A percentile compares a stretch with the other conserved stretches of the same genome.
phyloP scores from a whole-genome alignment of 2,888 invertebrate species.

The Archaeoteleia sp. region DNA sequence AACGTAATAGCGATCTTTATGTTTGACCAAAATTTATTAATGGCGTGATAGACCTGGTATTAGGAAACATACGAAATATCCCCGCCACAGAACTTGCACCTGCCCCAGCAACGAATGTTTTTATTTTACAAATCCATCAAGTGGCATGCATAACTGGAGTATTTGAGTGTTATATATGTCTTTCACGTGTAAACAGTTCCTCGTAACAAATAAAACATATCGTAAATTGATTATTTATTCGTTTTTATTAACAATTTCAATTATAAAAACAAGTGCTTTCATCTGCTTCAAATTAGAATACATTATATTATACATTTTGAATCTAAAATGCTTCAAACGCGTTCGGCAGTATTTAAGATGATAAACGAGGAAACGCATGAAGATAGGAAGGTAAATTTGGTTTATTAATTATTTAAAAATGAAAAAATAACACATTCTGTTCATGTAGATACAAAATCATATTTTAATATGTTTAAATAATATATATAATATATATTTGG shows the following conservation, averaged over 20 bases:
- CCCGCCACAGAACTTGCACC: too few species aligned
- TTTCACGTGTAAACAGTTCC: conserved; percentile 8
- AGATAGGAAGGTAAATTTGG: conserved; percentile 70
- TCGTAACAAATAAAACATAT: neutral
- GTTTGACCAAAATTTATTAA: too few species aligned
- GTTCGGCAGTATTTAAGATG: conserved; percentile 75
- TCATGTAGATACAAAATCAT: conserved; percentile 21
- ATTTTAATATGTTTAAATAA: too few species aligned
- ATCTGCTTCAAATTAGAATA: too few species aligned
- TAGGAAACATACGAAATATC: too few species aligned
- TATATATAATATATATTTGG: too few species aligned
- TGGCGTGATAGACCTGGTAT: too few species aligned
- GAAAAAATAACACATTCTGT: too few species aligned
- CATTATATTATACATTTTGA: too few species aligned
- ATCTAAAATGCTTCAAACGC: conserved; percentile 72
- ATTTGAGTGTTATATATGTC: too few species aligned
- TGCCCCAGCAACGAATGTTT: conserved; percentile 71
- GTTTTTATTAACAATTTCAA: conserved; percentile 1
- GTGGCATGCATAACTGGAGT: too few species aligned
- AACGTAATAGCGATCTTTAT: too few species aligned
- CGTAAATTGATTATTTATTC: neutral
- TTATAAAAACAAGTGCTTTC: conserved; percentile 9
- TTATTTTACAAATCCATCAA: conserved; percentile 2
- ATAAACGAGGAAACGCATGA: conserved; percentile 71
- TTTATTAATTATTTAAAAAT: conserved; percentile 1